Percentiles rank a stretch among this genome's conserved stretches.
Evolutionary conservation across 2,797 vertebrate genomes (phyloP).

Genomic region (Ceryle rudis): DNA sequence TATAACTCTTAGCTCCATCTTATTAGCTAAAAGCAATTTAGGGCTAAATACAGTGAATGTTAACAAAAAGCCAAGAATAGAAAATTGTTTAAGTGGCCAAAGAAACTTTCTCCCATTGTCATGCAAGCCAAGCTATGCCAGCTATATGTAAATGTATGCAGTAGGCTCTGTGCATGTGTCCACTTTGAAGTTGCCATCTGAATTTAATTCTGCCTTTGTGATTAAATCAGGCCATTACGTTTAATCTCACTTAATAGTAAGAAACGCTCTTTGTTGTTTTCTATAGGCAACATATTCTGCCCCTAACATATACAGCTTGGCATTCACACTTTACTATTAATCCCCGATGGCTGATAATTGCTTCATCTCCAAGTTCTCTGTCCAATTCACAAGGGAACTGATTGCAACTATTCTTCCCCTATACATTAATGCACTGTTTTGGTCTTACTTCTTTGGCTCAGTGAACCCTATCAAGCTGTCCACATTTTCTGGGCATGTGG

Average conservation of each 20-base stretch:
- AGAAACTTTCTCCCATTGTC: conserved; percentile 89
- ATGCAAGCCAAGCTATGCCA: conserved; percentile 86
- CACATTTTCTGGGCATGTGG: conserved; percentile 98
- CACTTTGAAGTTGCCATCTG: conserved; percentile 94
- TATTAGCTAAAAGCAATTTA: conserved; percentile 75
- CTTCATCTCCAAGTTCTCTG: conserved; percentile 90
- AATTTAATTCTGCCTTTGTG: conserved; percentile 88
- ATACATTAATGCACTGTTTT: conserved; percentile 89
- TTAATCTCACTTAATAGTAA: conserved; percentile 99
- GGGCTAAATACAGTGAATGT: conserved; percentile 80
- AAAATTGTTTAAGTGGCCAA: conserved; percentile 87
- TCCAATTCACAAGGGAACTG: conserved; percentile 91
- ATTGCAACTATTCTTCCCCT: conserved; percentile 85
- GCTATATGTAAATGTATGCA: conserved; percentile 98
- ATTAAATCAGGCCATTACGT: conserved; percentile 97
- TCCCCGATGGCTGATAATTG: conserved; percentile 93
- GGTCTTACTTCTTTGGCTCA: conserved; percentile 83
- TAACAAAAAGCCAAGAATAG: conserved; percentile 78
- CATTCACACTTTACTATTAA: conserved; percentile 92
- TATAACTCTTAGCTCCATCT: conserved; percentile 75
- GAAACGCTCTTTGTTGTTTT: conserved; percentile 92
- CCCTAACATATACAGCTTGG: conserved; percentile 88
- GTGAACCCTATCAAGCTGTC: conserved; percentile 89
- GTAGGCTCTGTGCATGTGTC: conserved; percentile 84
- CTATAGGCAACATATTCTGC: conserved; percentile 93